These are phyloP conservation scores for Crenuchus spilurus DNA, from an alignment of 2,797 vertebrate genomes.

Conservation along the genomic window DNA sequence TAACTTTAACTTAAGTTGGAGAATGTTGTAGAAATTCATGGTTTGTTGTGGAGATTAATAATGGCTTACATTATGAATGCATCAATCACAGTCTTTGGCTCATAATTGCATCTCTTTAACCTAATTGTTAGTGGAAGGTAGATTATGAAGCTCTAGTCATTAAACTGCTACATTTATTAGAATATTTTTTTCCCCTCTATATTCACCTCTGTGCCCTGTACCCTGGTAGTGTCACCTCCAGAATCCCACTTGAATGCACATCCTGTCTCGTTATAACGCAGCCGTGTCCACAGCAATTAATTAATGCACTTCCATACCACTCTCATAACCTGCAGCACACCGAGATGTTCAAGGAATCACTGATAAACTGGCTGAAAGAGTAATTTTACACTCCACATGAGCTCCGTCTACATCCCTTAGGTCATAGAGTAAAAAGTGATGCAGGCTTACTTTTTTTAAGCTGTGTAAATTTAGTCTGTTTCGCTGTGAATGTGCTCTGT, in stretches of 20 bases:
- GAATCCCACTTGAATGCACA: not conserved
- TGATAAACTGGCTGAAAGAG: conserved; percentile 5
- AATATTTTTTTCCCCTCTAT: not conserved
- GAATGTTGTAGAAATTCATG: not conserved
- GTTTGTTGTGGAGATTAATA: not conserved
- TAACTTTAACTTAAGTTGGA: not conserved
- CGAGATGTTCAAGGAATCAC: conserved; percentile 12
- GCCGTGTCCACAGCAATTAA: conserved; percentile 31
- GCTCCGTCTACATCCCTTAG: not conserved
- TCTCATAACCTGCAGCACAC: not conserved
- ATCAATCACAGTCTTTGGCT: not conserved
- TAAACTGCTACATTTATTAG: conserved; percentile 19
- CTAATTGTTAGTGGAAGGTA: not conserved
- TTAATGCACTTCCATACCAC: conserved; percentile 23
- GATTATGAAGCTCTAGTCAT: conserved; percentile 10
- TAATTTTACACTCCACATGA: conserved; percentile 19
- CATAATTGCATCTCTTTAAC: conserved; percentile 3
- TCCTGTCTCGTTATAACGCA: conserved; percentile 29
- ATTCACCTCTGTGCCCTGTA: not conserved
- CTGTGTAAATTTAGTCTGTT: not conserved
- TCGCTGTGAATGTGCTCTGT: conserved; percentile 7
- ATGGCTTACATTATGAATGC: not conserved
- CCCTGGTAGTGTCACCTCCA: conserved; percentile 1
- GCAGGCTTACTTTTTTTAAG: not conserved
- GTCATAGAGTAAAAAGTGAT: not conserved